These are phyloP conservation scores for Lysandra coridon DNA, from an alignment of 2,888 invertebrate species.

Conservation along the genomic window DNA sequence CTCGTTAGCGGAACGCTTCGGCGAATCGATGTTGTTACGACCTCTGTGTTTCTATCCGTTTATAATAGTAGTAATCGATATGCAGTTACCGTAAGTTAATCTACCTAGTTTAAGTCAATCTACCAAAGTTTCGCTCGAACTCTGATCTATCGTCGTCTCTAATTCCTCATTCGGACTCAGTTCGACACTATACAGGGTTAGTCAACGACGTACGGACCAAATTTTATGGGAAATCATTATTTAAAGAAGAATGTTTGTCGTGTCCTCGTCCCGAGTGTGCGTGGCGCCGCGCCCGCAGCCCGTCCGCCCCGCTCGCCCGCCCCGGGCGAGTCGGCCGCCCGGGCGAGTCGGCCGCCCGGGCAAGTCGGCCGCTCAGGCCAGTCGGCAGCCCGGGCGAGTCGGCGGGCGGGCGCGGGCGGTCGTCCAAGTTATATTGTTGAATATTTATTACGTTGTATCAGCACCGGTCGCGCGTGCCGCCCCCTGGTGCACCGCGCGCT, in stretches of 20 bases:
- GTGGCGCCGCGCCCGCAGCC: constrained; percentile 43
- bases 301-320: constrained; percentile 38
- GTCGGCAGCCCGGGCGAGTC: constrained; percentile 30
- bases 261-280: constrained; percentile 57
- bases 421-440: constrained; percentile 53
- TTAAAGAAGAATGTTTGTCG: constrained; percentile 55
- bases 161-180: constrained; percentile 56
- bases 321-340: constrained; percentile 39
- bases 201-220: constrained; percentile 69
- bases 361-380: constrained; percentile 38
- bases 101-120: constrained; percentile 72
- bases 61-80: constrained; percentile 63
- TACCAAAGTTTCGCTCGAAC: constrained; percentile 72
- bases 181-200: constrained; percentile 65
- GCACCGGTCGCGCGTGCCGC: constrained; percentile 45
- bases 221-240: constrained; percentile 51
- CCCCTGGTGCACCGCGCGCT: constrained; percentile 46
- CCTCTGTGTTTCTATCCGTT: constrained; percentile 40
- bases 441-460: constrained; percentile 53
- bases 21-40: constrained; percentile 41
- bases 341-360: constrained; percentile 40
- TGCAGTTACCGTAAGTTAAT: constrained; percentile 77
- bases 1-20: constrained; percentile 36
- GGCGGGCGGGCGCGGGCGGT: constrained; percentile 39
- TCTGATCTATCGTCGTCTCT: constrained; percentile 60